Percentiles rank a stretch among this genome's conserved stretches.
phyloP scores from a whole-genome alignment of 2,888 invertebrate genomes.

The Magallana nippona region DNA sequence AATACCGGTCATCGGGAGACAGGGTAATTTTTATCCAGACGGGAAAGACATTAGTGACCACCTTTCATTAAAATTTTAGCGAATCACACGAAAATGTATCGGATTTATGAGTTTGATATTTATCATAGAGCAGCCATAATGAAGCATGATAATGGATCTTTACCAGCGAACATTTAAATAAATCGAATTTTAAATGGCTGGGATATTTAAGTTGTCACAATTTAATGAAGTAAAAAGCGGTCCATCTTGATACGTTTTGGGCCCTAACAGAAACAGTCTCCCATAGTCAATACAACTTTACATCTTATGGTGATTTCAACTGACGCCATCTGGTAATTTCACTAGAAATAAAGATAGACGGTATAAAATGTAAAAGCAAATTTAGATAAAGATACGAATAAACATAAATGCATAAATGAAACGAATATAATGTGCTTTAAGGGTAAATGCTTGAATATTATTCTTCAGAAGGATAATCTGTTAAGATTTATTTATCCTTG shows the following conservation, averaged over 20 bases:
- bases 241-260: neutral
- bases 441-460: no score
- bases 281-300: neutral
- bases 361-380: no score
- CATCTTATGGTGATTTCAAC: neutral
- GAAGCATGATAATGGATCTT: conserved; percentile 23
- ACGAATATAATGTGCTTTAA: no score
- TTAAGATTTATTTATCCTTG: no score
- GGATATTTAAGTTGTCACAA: conserved; percentile 29
- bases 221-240: conserved; percentile 31
- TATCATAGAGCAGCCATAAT: conserved; percentile 7
- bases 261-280: neutral
- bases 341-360: no score
- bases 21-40: conserved; percentile 18
- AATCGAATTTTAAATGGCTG: conserved; percentile 20
- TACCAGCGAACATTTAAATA: conserved; percentile 25
- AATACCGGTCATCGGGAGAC: conserved; percentile 13
- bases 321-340: neutral
- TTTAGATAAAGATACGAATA: no score
- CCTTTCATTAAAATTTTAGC: conserved; percentile 22
- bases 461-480: no score
- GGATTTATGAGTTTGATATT: conserved; percentile 13
- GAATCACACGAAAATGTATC: conserved; percentile 22
- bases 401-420: no score
- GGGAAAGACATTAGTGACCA: conserved; percentile 24